Base-by-base conservation (phyloP, 1,140 invertebrate genomes). In the Gonioctena quinquepunctata region DNA sequence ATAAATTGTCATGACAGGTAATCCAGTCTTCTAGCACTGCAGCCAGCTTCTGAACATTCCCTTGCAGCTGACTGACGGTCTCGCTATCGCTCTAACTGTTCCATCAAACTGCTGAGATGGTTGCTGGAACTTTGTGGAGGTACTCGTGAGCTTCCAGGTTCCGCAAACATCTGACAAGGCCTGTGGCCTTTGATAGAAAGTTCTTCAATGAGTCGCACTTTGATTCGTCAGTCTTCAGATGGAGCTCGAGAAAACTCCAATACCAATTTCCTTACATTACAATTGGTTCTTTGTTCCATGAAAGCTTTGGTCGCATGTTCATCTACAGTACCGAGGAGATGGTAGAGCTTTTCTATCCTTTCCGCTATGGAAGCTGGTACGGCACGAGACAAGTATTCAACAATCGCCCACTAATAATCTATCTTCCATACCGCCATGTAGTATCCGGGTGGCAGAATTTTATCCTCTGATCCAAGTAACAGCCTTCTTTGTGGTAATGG, bases 401-500 rank as follows among this genome's bases (percentile, higher is more conserved):
- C n/a, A 99, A 86, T 77, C 96, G 86, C 99, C 97, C 2, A 99
- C 96, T 19, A 99, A 82, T 52, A 98, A 85, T 76, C 95, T 90
- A 83, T 90, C 92, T 83, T 91, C 90, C 83, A 93, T 89, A 49
- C 89, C 89, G 89, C 88, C 89, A 94, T 94, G 77, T 94, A 95
- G 83, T 95, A 95, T 25, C 92, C 94, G 85, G 99, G 96, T n/a
- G n/a, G n/a, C 8, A 99, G 87, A 68, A 99, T 96, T 88, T 98
- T 98, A 79, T 98, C 95, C 83, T 97, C n/a, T 98, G 59, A 99
- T 97, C 96, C 96, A 99, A 52, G 93, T 93, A 0, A 97, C 92
- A 1, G 95, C 94, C 77, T 94, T 92, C 69, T 94, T 93, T 0
- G 95, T 95, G 0, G 93, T 92, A 50, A 93, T 89, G 3, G 93